Conservation (phyloP, 1,140 invertebrate species). For the fruit fly (Drosophila melanogaster) region Release_6_plus_ISO1_MT NC_004354.4:1440501-1441000, state of each 20-base stretch:
- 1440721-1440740: constrained; percentile 19
- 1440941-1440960: constrained; percentile 26
- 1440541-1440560: constrained; percentile 59
- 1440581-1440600: constrained; percentile 43
- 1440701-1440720: background rate
- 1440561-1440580: constrained; percentile 13
- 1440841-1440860: background rate
- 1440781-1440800: constrained; percentile 22
- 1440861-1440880: constrained; percentile 9
- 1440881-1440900: constrained; percentile 19
- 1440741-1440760: constrained; percentile 28
- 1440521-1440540: constrained; percentile 54
- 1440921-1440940: constrained; percentile 29
- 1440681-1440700: constrained; percentile 7
- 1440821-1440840: constrained; percentile 1
- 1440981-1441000: constrained; percentile 21
- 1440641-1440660: constrained; percentile 10
- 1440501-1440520: constrained; percentile 27
- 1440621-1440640: constrained; percentile 20
- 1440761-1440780: constrained; percentile 21
- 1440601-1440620: constrained; percentile 19
- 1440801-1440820: constrained; percentile 24
- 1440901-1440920: constrained; percentile 37
- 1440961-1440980: background rate
- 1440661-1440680: constrained; percentile 26